Evolutionary conservation across 2,113 vertebrate genomes (phyloP), one percentile per base, ranked within the genome.

Genomic region (Thunnus thynnus): DNA sequence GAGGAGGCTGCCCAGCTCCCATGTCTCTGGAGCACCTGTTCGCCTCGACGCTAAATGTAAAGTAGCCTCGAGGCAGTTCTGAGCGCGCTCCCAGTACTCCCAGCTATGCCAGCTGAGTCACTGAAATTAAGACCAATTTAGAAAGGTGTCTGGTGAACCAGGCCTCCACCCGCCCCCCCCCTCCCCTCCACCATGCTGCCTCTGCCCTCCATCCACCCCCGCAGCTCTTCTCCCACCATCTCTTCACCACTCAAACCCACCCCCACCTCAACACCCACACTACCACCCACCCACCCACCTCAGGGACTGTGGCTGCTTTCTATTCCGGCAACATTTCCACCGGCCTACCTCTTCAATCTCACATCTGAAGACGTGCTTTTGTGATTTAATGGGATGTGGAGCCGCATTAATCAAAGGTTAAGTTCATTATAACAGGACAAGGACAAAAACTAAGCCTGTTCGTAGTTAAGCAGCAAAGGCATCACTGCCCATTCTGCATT

Each of bases 81-180:
- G 87, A 78, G 71, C 36, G 80, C 80, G 76, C 84, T 94, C 93
- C 94, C 88, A 95, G 85, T 90, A 94, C 93, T 89, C 93, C 89
- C 82, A 90, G 89, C 90, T 90, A 92, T 94, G 93, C 88, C 84
- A 84, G 93, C 94, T 95, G 94, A 96, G 93, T 95, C 94, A 96
- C 95, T 94, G 91, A 95, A 94, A 96, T 94, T 93, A 91, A 91
- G 94, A 94, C 94, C 87, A 91, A 95, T 94, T 95, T 95, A 95
- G 94, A 94, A 95, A 91, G 93, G 91, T 95, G 92, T 95, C 93
- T 92, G 85, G 92, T 95, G 91, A 89, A 93, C 92, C 57, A n/a
- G 51, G 57, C 88, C 80, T 67, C 76, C 62, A 25, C 83, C 44
- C 56, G 69, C 60, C 17, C 83, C 71, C 41, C n/a, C 22, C 17